Base-by-base conservation (phyloP, 2,888 invertebrate genomes). In the Dascillus cervinus region DNA sequence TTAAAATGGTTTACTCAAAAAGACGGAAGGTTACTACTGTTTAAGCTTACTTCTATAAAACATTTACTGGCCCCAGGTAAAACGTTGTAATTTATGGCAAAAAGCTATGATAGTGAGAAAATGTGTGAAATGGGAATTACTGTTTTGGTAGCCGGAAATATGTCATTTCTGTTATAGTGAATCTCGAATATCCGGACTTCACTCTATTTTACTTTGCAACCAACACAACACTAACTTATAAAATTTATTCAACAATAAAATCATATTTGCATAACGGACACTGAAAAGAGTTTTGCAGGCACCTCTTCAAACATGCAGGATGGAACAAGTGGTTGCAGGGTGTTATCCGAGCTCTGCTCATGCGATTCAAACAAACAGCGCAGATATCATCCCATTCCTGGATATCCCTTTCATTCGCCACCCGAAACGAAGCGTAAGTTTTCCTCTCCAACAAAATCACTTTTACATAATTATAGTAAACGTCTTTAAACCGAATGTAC, bases 281-380 rank as follows among this genome's bases (percentile, higher is more conserved):
- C 43, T 74, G 69, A 47, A 79, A 75, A 4, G 78, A 77, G 3
- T 69, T 68, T 44, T 79, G 79, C 10, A 85, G 67, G 55, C 84
- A 84, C 41, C 74, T 72, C 36, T 83, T 68, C 11, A 86, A 64
- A 52, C 86, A 86, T 50, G 79, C 76, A 0, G 81, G 80, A 60
- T 86, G 86, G 64, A 85, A 86, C 52, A 79, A 71, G 56, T 86
- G 86, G 24, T 79, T 79, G 52, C 86, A 86, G 0, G 84, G 83
- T 1, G 85, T 86, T 20, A 84, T 75, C 23, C 82, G 69, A 0
- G 85, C 85, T 4, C 73, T 72, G 30, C 66, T 70, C 82, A 86
- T 83, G 6, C 64, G 58, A 35, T 72, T 77, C 20, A 86, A 66
- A 50, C 86, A 86, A 2, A 86, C 81, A 0, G 84, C 81, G 58